phyloP scores from a whole-genome alignment of 2,888 invertebrate genomes.

The Tanytarsus gracilentus region DNA sequence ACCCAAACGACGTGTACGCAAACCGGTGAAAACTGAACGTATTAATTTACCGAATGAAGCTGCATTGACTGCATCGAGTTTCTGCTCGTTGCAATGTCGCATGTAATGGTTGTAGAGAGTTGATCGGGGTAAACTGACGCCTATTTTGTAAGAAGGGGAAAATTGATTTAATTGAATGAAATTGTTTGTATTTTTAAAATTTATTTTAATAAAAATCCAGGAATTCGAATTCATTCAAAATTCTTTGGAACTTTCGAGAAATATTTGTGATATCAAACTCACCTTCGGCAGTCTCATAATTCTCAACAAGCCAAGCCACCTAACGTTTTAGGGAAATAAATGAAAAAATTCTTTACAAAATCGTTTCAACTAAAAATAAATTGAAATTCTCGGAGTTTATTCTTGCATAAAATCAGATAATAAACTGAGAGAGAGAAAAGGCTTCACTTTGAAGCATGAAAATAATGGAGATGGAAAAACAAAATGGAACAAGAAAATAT shows the following conservation, averaged over 20 bases:
- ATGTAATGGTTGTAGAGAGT: slow-evolving; percentile 96
- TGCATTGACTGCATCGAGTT: slow-evolving; percentile 96
- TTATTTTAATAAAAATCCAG: too few relatives aligned
- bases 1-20: slow-evolving; percentile 88
- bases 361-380: slow-evolving; percentile 5
- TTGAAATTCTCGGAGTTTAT: slow-evolving; percentile 13
- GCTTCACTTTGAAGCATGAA: background rate
- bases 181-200: too few relatives aligned
- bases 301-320: slow-evolving; percentile 93
- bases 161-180: too few relatives aligned
- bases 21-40: slow-evolving; percentile 92
- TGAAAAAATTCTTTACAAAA: slow-evolving; percentile 1
- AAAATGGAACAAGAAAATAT: slow-evolving; percentile 17
- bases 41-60: slow-evolving; percentile 99
- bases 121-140: slow-evolving; percentile 83
- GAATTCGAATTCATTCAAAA: too few relatives aligned
- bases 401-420: background rate
- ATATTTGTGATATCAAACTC: too few relatives aligned
- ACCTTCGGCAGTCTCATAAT: slow-evolving; percentile 93
- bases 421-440: slow-evolving; percentile 7
- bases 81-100: slow-evolving; percentile 85
- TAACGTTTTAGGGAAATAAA: slow-evolving; percentile 36
- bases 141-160: too few relatives aligned
- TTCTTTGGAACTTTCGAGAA: too few relatives aligned
- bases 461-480: slow-evolving; percentile 19